Evolutionary conservation across 2,797 vertebrate species (phyloP), one percentile per base, ranked within the genome.

Genomic region (Schizopygopsis malacanthus): DNA sequence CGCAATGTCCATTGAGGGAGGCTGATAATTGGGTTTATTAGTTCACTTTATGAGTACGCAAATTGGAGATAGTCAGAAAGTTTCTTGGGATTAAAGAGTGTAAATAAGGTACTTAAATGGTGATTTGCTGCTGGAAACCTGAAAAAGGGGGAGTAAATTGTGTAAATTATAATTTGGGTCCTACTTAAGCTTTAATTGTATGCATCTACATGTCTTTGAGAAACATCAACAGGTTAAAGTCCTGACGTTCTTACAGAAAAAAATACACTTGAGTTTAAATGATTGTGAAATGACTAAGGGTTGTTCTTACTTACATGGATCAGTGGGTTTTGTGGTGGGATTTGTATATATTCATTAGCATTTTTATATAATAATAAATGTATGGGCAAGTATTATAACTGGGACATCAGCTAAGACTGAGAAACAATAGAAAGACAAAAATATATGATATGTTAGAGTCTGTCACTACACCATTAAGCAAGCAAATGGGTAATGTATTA

Each of bases 1-100:
- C 2, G 59, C 91, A 88, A 90, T 87, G 91, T 92, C 92, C 84
- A n/a, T 59, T 50, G 88, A 91, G 91, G 91, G 84, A 16, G 89
- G 82, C 89, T 90, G 90, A 92, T 92, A 90, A 93, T 90, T 41
- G 84, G 87, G 91, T 82, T 90, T 91, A 90, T 87, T 13, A 87
- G 77, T 84, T 61, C 77, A 79, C 79, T 89, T 89, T 45, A 86
- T 33, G 45, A 81, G 78, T 69, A 13, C 4, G 12, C 56, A 65
- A 89, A 80, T 50, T 33, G 72, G 80, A 82, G 75, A 81, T 37
- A 41, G 65, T 67, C 63, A 25, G 18, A 79, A 77, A 22, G 39
- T 82, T 77, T 87, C 37, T 79, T 33, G 50, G 43, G 59, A 73
- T 22, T 16, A 45, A 56, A 52, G 43, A 81, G 52, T 37, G 72